A percentile compares a stretch with the other conserved stretches of the same genome.
Evolutionary conservation across 2,888 invertebrate genomes (phyloP).

Genomic region (Notodonta ziczac): DNA sequence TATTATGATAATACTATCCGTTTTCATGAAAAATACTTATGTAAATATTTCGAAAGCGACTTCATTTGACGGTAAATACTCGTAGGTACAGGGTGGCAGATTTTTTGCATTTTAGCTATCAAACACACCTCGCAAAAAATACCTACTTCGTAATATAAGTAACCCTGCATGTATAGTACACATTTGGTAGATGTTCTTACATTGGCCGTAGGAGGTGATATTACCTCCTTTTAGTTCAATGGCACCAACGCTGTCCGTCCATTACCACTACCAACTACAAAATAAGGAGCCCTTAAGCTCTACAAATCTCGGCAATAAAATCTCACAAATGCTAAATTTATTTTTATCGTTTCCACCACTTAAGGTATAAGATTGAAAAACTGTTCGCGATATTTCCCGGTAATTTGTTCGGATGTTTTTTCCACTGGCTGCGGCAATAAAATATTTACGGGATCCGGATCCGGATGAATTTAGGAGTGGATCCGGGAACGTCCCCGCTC

Average conservation of each 20-base stretch:
- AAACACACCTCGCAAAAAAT: too few species aligned
- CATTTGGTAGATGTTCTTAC: neutral
- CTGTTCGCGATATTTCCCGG: conserved; percentile 74
- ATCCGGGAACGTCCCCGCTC: conserved; percentile 59
- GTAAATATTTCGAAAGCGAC: too few species aligned
- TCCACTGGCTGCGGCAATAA: conserved; percentile 67
- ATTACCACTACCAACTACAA: conserved; percentile 51
- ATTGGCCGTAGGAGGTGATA: conserved; percentile 14
- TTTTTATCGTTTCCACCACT: conserved; percentile 82
- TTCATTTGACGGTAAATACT: too few species aligned
- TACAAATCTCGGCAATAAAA: conserved; percentile 81
- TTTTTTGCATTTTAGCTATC: too few species aligned
- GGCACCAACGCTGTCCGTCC: conserved; percentile 13
- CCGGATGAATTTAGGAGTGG: conserved; percentile 73
- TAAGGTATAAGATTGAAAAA: conserved; percentile 82
- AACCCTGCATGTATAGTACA: too few species aligned
- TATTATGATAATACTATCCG: too few species aligned
- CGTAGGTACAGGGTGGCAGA: too few species aligned
- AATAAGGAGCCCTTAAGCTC: conserved; percentile 60
- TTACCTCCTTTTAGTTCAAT: neutral
- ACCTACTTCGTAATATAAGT: too few species aligned
- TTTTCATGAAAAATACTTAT: too few species aligned
- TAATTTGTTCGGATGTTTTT: conserved; percentile 76
- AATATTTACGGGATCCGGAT: conserved; percentile 79
- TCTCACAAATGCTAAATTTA: conserved; percentile 79